Conservation (phyloP, 2,888 invertebrate genomes). For the Apotomis betuletana region DNA sequence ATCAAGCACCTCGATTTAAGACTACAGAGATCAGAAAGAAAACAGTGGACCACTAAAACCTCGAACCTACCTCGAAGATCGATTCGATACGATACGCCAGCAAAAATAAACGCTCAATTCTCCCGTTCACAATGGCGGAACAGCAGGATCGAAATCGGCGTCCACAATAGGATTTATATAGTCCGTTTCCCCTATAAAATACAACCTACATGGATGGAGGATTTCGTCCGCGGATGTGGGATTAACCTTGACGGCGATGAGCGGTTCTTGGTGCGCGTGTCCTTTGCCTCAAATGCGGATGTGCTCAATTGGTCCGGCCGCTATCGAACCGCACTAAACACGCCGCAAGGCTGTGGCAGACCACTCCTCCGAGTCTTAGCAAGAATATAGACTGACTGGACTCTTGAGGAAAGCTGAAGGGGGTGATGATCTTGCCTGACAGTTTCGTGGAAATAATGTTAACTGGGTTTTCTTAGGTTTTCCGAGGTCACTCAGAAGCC, state of each 20-base stretch:
- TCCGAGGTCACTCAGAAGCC: too few relatives aligned
- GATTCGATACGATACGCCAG: background rate
- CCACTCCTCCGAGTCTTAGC: conserved; percentile 36
- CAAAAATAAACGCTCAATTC: background rate
- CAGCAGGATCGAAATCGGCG: conserved; percentile 8
- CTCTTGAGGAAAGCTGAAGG: too few relatives aligned
- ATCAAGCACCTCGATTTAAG: too few relatives aligned
- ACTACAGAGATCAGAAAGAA: background rate
- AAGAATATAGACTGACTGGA: background rate
- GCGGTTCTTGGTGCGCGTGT: conserved; percentile 77
- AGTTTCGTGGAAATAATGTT: too few relatives aligned
- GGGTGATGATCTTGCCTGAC: too few relatives aligned
- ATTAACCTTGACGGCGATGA: conserved; percentile 77
- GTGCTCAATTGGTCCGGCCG: conserved; percentile 77
- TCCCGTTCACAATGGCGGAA: background rate
- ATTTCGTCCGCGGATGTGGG: conserved; percentile 65
- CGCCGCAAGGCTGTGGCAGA: conserved; percentile 68
- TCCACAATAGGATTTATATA: conserved; percentile 13
- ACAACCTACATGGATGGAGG: conserved; percentile 57
- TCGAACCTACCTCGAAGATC: background rate
- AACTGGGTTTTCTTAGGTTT: too few relatives aligned
- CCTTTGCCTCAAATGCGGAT: conserved; percentile 82
- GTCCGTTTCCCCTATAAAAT: conserved; percentile 53
- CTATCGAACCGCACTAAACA: conserved; percentile 81
- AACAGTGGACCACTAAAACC: background rate